Percentiles rank a stretch among this genome's conserved stretches.
These are phyloP conservation scores for Archocentrus centrarchus DNA, from an alignment of 2,113 vertebrate species.

Conservation along the genomic window DNA sequence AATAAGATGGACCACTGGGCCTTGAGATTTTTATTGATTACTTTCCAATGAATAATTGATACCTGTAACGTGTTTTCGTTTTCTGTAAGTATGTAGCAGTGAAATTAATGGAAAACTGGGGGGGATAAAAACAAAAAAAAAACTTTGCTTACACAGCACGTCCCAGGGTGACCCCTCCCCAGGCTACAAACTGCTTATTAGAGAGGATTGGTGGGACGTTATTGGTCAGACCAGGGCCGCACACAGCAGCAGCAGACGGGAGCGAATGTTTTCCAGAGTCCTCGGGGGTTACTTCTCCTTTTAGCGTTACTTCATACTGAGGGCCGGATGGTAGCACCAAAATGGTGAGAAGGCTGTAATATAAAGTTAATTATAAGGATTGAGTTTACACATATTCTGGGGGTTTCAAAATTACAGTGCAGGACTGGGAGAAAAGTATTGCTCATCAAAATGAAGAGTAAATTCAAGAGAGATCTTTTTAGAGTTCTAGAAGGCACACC, in stretches of 20 bases:
- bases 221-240: constrained; percentile 36
- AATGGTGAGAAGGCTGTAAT: constrained; percentile 88
- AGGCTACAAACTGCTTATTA: constrained; percentile 93
- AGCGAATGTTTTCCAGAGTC: constrained; percentile 44
- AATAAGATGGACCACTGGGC: constrained; percentile 43
- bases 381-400: neutral
- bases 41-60: constrained; percentile 62
- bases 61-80: constrained; percentile 16
- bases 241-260: constrained; percentile 36
- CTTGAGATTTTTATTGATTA: constrained; percentile 55
- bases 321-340: constrained; percentile 92
- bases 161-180: constrained; percentile 92
- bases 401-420: neutral
- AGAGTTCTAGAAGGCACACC: neutral
- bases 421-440: neutral
- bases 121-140: neutral
- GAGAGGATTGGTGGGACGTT: constrained; percentile 91
- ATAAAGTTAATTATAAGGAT: neutral
- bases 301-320: constrained; percentile 92
- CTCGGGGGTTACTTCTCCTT: constrained; percentile 80
- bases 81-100: constrained; percentile 10
- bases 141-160: constrained; percentile 88
- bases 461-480: neutral
- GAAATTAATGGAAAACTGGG: constrained; percentile 35
- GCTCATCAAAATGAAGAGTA: neutral